Conservation (phyloP, 2,113 vertebrate genomes). For the Gobiocypris rarus region DNA sequence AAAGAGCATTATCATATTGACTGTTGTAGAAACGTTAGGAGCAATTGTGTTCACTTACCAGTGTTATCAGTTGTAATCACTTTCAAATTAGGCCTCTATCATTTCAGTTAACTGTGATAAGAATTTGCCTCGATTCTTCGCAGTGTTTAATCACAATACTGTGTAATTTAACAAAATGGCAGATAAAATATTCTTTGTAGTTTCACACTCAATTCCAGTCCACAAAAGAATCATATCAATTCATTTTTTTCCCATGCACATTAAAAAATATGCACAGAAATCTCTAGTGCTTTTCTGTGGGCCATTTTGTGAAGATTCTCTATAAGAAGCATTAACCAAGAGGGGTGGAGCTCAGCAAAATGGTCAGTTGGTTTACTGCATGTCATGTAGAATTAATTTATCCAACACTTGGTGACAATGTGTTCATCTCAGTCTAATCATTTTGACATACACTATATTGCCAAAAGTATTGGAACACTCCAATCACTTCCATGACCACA, state of each 20-base stretch:
- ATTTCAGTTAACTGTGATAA: constrained; percentile 16
- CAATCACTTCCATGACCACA: too few species aligned
- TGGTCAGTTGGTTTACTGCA: background rate
- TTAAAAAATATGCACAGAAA: background rate
- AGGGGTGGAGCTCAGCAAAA: background rate
- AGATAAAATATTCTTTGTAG: constrained; percentile 18
- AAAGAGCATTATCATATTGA: background rate
- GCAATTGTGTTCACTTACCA: background rate
- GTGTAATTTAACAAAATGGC: background rate
- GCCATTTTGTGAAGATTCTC: background rate
- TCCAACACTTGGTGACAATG: background rate
- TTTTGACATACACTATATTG: background rate
- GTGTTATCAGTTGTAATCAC: constrained; percentile 6
- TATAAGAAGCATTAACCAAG: background rate
- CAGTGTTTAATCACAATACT: constrained; percentile 2
- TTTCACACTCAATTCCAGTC: constrained; percentile 6
- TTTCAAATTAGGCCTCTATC: constrained; percentile 19
- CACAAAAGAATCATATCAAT: constrained; percentile 6
- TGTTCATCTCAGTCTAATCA: background rate
- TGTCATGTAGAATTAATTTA: background rate
- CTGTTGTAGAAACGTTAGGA: background rate
- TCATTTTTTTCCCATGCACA: background rate
- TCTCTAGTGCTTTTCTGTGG: background rate
- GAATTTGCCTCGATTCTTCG: background rate
- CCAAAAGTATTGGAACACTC: too few species aligned